Conservation (phyloP, 1,140 invertebrate species). For the Octopus sinensis region DNA sequence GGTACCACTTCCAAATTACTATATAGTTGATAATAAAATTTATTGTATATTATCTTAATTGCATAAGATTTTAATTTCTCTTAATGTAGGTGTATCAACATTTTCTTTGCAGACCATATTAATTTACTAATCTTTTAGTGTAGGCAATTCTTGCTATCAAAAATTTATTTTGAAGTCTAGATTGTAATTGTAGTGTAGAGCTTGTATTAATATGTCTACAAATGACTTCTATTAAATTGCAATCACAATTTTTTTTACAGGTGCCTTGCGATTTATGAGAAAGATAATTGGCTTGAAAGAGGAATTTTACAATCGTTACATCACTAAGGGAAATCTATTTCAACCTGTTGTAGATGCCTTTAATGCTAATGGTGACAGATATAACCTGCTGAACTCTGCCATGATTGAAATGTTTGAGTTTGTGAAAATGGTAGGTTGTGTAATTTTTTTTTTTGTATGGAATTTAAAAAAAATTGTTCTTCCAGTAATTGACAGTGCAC, state of each 20-base stretch:
- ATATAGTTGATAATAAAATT: no score
- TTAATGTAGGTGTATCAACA: no score
- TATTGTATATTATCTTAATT: no score
- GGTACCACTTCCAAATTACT: no score
- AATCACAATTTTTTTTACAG: conserved; percentile 55
- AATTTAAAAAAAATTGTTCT: no score
- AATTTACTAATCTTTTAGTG: no score
- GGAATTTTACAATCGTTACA: conserved; percentile 96
- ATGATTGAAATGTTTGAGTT: conserved; percentile 99
- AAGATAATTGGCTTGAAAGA: conserved; percentile 97
- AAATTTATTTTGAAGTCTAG: conserved; percentile 5
- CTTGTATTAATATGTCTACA: conserved; percentile 11
- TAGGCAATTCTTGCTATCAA: neutral
- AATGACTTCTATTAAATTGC: no score
- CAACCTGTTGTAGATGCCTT: conserved; percentile 95
- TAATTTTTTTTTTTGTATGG: neutral
- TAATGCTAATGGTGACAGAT: conserved; percentile 91
- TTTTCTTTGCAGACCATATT: no score
- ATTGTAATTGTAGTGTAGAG: neutral
- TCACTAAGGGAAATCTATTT: conserved; percentile 92
- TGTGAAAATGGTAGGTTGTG: conserved; percentile 64
- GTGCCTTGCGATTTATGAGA: conserved; percentile 90
- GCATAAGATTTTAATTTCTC: no score
- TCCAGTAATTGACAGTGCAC: no score
- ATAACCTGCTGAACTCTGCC: conserved; percentile 97